A percentile compares a stretch with the other conserved stretches of the same genome.
phyloP scores from a whole-genome alignment of 2,888 invertebrate species.

The Flexamia atlantica region DNA sequence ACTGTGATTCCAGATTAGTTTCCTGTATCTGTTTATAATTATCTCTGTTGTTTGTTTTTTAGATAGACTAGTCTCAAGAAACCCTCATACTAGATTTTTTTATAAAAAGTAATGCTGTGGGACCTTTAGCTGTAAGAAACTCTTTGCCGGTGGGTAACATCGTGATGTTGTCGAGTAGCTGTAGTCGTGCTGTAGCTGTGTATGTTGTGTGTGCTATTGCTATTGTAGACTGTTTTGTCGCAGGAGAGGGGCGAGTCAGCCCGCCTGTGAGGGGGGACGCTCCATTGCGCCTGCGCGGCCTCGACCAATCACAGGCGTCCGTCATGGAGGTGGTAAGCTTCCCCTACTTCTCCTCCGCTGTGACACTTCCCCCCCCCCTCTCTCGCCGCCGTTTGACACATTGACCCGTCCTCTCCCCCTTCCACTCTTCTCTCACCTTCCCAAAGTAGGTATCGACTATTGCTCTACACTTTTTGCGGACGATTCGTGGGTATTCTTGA shows the following conservation, averaged over 20 bases:
- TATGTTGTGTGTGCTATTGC: conserved; percentile 24
- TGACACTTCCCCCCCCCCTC: conserved; percentile 52
- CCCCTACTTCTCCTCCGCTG: conserved; percentile 58
- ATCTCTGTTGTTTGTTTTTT: too few relatives aligned
- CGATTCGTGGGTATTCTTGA: background rate
- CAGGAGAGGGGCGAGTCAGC: conserved; percentile 64
- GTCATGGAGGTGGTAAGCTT: conserved; percentile 71
- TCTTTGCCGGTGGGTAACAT: background rate
- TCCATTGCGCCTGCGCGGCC: conserved; percentile 69
- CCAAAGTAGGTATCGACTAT: conserved; percentile 41
- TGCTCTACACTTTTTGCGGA: conserved; percentile 40
- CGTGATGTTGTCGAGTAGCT: conserved; percentile 13
- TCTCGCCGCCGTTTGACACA: conserved; percentile 25
- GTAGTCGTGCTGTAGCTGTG: background rate
- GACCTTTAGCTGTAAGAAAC: too few relatives aligned
- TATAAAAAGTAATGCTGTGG: too few relatives aligned
- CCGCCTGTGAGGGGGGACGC: conserved; percentile 63
- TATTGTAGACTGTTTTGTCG: conserved; percentile 32
- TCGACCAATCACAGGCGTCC: conserved; percentile 69
- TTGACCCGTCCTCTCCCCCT: conserved; percentile 11
- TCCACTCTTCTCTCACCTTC: conserved; percentile 20
- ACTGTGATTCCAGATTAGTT: too few relatives aligned
- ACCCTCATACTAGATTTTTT: too few relatives aligned
- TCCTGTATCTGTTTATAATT: too few relatives aligned
- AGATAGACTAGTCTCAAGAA: too few relatives aligned